phyloP scores from a whole-genome alignment of 2,888 invertebrate genomes.

The Bellardia bayeri region DNA sequence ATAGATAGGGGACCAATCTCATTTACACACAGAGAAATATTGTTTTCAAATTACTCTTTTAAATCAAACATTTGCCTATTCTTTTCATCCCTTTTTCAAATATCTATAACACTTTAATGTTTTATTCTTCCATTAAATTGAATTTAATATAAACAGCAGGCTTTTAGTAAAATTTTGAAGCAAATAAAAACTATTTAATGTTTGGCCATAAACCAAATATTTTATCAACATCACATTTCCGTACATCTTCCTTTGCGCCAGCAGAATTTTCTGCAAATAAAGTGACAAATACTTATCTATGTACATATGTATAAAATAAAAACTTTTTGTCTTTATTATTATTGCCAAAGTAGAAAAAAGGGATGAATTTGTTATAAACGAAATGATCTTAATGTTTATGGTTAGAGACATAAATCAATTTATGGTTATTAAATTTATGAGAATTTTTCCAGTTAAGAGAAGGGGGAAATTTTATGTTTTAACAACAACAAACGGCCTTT shows the following conservation, averaged over 20 bases:
- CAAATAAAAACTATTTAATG: conserved; percentile 47
- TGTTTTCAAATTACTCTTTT: background rate
- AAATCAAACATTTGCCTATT: background rate
- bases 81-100: background rate
- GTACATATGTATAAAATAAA: background rate
- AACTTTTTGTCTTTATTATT: conserved; percentile 31
- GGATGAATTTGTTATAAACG: conserved; percentile 29
- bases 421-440: conserved; percentile 62
- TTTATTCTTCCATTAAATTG: conserved; percentile 37
- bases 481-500: background rate
- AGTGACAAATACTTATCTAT: conserved; percentile 59
- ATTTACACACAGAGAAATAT: background rate
- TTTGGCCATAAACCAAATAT: conserved; percentile 58
- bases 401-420: conserved; percentile 66
- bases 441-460: background rate
- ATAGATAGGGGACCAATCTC: too few species aligned
- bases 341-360: conserved; percentile 5
- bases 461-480: conserved; percentile 1
- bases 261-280: conserved; percentile 43
- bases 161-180: background rate
- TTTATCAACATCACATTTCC: conserved; percentile 53
- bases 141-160: conserved; percentile 53
- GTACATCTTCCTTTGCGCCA: conserved; percentile 16
- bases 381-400: conserved; percentile 55
- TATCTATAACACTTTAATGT: conserved; percentile 3